A percentile compares a stretch with the other conserved stretches of the same genome.
These are phyloP conservation scores for Procambarus clarkii DNA, from an alignment of 1,140 invertebrate genomes.

Conservation along the genomic window DNA sequence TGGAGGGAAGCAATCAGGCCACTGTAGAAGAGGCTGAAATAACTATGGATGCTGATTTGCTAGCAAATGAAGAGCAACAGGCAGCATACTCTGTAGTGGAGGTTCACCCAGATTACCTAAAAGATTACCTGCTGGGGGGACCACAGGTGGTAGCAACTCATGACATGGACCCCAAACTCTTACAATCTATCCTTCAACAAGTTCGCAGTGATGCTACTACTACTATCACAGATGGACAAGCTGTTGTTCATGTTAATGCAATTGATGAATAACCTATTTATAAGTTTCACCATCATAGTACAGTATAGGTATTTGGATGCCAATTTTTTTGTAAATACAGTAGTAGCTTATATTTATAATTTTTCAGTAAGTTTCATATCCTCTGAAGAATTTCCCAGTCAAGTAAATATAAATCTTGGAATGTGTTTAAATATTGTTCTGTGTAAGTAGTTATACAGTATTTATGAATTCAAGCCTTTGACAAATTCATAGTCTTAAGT, in stretches of 20 bases:
- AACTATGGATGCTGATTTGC: constrained; percentile 54
- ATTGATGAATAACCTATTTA: constrained; percentile 30
- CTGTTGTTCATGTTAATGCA: constrained; percentile 55
- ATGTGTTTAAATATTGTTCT: neutral
- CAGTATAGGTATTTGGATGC: neutral
- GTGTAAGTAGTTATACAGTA: no score
- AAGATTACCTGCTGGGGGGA: constrained; percentile 49
- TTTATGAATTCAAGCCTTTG: no score
- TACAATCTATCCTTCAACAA: constrained; percentile 60
- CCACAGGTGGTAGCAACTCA: constrained; percentile 57
- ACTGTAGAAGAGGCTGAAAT: constrained; percentile 46
- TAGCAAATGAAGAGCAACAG: constrained; percentile 39
- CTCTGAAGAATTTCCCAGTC: neutral
- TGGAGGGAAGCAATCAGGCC: constrained; percentile 15
- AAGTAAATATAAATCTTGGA: neutral
- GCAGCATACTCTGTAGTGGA: constrained; percentile 61
- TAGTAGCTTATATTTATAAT: neutral
- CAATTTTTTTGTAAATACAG: neutral
- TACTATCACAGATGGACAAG: constrained; percentile 22
- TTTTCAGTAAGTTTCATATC: neutral
- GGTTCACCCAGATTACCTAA: constrained; percentile 61
- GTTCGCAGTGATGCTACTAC: constrained; percentile 11
- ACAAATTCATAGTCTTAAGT: no score
- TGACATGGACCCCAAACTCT: constrained; percentile 63
- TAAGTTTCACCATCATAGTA: neutral